Base-by-base conservation (phyloP, 37 sponge, comb jelly and placozoan species). In the Petrosia ficiformis region DNA sequence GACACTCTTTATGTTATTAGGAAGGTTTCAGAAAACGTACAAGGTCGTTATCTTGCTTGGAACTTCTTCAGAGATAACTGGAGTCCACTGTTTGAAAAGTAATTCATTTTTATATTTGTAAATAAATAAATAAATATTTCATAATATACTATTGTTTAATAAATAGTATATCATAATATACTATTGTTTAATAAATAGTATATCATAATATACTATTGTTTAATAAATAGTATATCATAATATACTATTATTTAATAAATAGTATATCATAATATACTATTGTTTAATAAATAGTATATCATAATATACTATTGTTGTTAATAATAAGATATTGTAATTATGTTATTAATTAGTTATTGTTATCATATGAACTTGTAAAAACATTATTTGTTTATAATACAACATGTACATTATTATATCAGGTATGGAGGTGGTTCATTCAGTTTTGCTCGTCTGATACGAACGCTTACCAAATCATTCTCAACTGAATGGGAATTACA, bases 21-120 rank as follows among this genome's bases (percentile, higher is more conserved):
- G 4, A 65, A 77, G 32, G 74, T 96, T 22, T 77, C 93, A 24
- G 4, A 36, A 4, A 93, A 93, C 57, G 67, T 70, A 22, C 41
- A 84, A 71, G 93, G 90, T 1, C 72, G 84, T 24, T 60, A 43
- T 32, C 72, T 93, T 6, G 78, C 87, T 31, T 96, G 97, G 97
- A 85, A 84, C 75, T 92, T 89, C 44, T 57, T 92, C 40, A 72
- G 79, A 42, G 34, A 68, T 22, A 85, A 96, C 72, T 93, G 87
- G 90, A 64, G 71, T 35, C 32, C 52, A 65, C 65, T 88, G 56
- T 65, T 78, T 31, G 58, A 69, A 22, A 77, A 42, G 79, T 88
- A 78, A 14, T 77, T 25, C 14, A 24, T 14, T 5, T 80, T 40
- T n/a, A n/a, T 1, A 2, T 79, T 38, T 6, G 28, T 22, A 37